Evolutionary conservation across 2,113 vertebrate species (phyloP), one percentile per base, ranked within the genome.

Genomic region (Chaenogobius annularis): DNA sequence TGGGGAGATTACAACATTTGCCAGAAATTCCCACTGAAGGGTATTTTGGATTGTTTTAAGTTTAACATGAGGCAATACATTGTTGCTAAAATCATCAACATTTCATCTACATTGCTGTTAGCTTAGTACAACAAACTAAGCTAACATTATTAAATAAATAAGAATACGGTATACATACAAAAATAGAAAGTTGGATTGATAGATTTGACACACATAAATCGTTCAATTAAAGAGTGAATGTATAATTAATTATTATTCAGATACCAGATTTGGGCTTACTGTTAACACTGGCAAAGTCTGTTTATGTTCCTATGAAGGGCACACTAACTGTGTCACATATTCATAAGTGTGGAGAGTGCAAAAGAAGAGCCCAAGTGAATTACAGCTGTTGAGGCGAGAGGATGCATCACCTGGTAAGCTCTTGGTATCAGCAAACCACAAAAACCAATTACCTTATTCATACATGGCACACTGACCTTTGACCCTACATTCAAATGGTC

Each of bases 371-470:
- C 26, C 47, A 48, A 48, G 59, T 68, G 72, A 68, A 66, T 84
- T 77, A 56, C 37, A 68, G 67, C 64, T 81, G 78, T 72, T 70
- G 43, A 22, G 70, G 66, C 13, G 68, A 75, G 66, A 22, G 44
- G 72, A 54, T 73, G 73, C 75, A 70, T 78, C 64, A 11, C 73
- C 66, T 54, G 35, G 63, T 72, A 82, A 74, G 77, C 80, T 77
- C 70, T 82, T 68, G 50, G 67, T 82, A 74, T 81, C 79, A 83
- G 73, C 66, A 55, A 75, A 68, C 59, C 75, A 74, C 72, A 85
- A 86, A 87, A 87, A 90, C 74, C 85, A 88, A 88, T 90, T 86
- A 86, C 82, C 83, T 79, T 84, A 88, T 87, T 87, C 83, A 86
- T 72, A 85, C 71, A 63, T 83, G 85, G 77, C 75, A 79, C 63